Conservation (phyloP, 2,888 invertebrate species). For the Boloria euphrosyne region DNA sequence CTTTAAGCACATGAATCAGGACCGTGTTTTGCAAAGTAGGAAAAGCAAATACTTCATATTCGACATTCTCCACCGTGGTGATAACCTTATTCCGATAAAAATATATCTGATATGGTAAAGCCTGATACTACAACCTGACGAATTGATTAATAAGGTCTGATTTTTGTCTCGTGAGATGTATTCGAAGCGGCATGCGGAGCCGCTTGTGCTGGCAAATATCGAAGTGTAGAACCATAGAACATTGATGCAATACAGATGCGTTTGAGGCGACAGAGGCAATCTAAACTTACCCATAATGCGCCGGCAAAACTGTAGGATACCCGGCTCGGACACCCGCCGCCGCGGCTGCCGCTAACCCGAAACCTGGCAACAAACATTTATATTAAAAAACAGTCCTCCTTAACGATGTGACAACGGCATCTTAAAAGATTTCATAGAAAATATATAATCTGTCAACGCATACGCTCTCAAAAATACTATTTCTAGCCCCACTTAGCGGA, state of each 20-base stretch:
- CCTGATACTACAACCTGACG: slow-evolving; percentile 15
- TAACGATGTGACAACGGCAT: slow-evolving; percentile 29
- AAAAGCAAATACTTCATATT: not conserved
- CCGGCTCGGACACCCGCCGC: slow-evolving; percentile 89
- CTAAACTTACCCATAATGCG: slow-evolving; percentile 92
- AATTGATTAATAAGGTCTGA: slow-evolving; percentile 55
- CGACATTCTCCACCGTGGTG: slow-evolving; percentile 2
- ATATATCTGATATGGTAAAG: not conserved
- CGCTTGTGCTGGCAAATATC: slow-evolving; percentile 79
- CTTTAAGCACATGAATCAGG: slow-evolving; percentile 4
- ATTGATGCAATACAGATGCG: slow-evolving; percentile 66
- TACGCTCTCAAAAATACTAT: slow-evolving; percentile 59
- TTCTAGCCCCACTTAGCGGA: slow-evolving; percentile 75
- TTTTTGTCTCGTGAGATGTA: slow-evolving; percentile 82
- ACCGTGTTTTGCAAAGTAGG: not conserved
- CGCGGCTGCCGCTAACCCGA: slow-evolving; percentile 73
- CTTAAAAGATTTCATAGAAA: slow-evolving; percentile 40
- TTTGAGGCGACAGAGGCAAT: slow-evolving; percentile 37
- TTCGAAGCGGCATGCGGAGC: slow-evolving; percentile 69
- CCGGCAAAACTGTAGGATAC: slow-evolving; percentile 89
- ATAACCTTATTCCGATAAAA: not conserved
- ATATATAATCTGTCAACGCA: slow-evolving; percentile 63
- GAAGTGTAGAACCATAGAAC: slow-evolving; percentile 80
- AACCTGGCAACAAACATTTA: slow-evolving; percentile 66
- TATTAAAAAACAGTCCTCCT: slow-evolving; percentile 45